Base-by-base conservation (phyloP, 2,797 vertebrate genomes). In the Myripristis jacobus region DNA sequence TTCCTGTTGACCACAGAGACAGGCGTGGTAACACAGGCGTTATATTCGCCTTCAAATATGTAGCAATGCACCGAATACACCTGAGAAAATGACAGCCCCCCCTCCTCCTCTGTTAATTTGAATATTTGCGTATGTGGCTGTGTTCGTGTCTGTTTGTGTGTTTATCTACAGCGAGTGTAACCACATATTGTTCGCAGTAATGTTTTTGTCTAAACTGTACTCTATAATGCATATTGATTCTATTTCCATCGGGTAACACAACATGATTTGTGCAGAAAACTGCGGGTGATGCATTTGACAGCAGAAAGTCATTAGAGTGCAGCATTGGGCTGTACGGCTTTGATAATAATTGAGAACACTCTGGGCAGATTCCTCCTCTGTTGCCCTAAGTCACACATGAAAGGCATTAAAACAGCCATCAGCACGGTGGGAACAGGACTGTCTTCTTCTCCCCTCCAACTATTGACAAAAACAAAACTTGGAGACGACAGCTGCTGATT, bases 401-500 rank as follows among this genome's bases (percentile, higher is more conserved):
- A 88, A 91, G 66, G 62, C 83, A 85, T 87, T 91, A 88, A 90
- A 89, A 88, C 85, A 81, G 82, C 87, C 83, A 84, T 88, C 88
- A 91, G 80, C 64, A 6, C 73, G 64, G 73, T 69, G 66, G 67
- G 74, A 87, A 84, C 48, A 54, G 58, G 38, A 62, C 75, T 59
- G 69, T 36, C 77, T 84, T 75, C 72, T 78, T 78, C 64, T 86
- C 57, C 73, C 88, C 78, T 83, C 68, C 81, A 91, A 91, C 88
- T 91, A 91, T 84, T 88, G 87, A 89, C 84, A 83, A 88, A 91
- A 91, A 86, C 81, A 88, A 83, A 84, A 87, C 68, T 79, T 77
- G 15, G 77, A 82, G 80, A 82, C 58, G 77, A 87, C 87, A 77
- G 87, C 75, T 84, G 85, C 81, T 89, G 88, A 88, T 89, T 84